phyloP scores from a whole-genome alignment of 2,888 invertebrate genomes.

The Galerucella pusilla region DNA sequence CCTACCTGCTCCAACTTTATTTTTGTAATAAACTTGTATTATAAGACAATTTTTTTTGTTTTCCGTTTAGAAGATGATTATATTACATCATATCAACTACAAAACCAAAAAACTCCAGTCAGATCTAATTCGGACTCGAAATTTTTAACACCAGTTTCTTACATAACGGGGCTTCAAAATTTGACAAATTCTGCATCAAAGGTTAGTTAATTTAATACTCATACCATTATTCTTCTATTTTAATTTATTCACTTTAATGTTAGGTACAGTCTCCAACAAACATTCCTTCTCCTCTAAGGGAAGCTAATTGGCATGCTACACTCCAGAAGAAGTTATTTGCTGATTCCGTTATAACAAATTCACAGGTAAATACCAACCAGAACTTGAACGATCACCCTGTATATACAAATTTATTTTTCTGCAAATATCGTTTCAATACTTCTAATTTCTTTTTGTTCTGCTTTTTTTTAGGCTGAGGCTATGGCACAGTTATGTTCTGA shows the following conservation, averaged over 20 bases:
- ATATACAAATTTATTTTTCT: no score
- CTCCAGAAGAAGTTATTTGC: slow-evolving; percentile 64
- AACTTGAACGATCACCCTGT: no score
- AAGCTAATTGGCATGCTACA: slow-evolving; percentile 46
- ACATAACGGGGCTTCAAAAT: slow-evolving; percentile 63
- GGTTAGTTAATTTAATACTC: slow-evolving; percentile 52
- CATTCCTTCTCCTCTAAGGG: slow-evolving; percentile 56
- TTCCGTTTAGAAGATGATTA: slow-evolving; percentile 53
- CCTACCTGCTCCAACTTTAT: not conserved
- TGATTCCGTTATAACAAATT: slow-evolving; percentile 56
- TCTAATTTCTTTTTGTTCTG: no score
- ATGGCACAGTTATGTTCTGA: slow-evolving; percentile 70
- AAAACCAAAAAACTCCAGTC: slow-evolving; percentile 52
- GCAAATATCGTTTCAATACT: no score
- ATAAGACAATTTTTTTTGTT: slow-evolving; percentile 20
- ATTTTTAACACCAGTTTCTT: slow-evolving; percentile 66
- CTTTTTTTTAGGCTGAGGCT: slow-evolving; percentile 59
- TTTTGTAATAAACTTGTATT: not conserved
- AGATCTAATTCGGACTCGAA: slow-evolving; percentile 56
- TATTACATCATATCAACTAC: slow-evolving; percentile 57
- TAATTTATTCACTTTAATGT: not conserved
- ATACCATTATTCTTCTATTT: slow-evolving; percentile 50
- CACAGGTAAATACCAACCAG: slow-evolving; percentile 53
- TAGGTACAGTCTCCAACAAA: slow-evolving; percentile 34
- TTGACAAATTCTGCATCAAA: slow-evolving; percentile 59